Evolutionary conservation across 2,888 invertebrate species (phyloP), one percentile per base, ranked within the genome.

Genomic region (Protonemura montana): DNA sequence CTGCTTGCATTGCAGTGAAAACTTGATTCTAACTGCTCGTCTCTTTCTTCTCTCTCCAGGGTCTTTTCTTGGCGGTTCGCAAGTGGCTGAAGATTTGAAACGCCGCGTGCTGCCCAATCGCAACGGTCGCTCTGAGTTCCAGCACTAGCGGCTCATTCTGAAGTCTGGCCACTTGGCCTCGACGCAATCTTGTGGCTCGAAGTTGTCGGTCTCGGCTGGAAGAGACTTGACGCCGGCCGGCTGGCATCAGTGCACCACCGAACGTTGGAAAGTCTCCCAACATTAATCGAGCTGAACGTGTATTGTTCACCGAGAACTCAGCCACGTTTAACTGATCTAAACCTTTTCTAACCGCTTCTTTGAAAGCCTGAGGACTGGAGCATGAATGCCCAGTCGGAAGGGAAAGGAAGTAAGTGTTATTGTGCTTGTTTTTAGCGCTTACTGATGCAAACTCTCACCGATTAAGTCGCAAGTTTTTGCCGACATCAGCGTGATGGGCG

Each of bases 31-130:
- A 35, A 7, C 21, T 85, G 30, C n/a, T 35, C 76, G 41, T 13
- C 35, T 10, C 5, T 35, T 35, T 35, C 35, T 3, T n/a, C 35
- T 28, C 81, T 42, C 41, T 13, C 85, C 35, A 87, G 87, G 86
- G 85, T 42, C 85, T 85, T 27, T 85, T 80, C 78, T 29, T 84
- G 80, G 76, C 82, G 27, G 78, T 85, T 27, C 86, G 87, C 42
- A 86, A 86, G 30, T 25, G 29, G 35, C 83, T 87, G 86, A 85
- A 83, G 83, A 86, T 82, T 25, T 87, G 27, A 86, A 86, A 84
- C 85, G 78, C 41, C 85, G 87, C 30, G 86, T 29, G 77, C 77
- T 86, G 35, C 77, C 85, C 21, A 78, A 82, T 25, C 77, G 16
- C 25, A 87, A 87, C 41, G 87, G 86, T 25, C 82, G 82, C 41